Evolutionary conservation across 2,113 vertebrate species (phyloP).

Genomic region (Rhinolophus ferrumequinum): DNA sequence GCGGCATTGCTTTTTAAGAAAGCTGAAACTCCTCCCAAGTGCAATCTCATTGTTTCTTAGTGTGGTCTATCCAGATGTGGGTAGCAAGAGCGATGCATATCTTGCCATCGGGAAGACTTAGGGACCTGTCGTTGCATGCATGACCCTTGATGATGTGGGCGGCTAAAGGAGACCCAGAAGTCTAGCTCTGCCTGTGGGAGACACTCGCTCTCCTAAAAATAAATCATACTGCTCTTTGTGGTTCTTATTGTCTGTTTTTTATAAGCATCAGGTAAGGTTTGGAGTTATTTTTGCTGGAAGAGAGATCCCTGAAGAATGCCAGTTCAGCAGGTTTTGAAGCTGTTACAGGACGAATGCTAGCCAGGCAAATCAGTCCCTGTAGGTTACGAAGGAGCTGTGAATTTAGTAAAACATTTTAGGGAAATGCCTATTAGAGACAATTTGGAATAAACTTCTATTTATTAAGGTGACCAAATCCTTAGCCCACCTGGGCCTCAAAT

Average conservation of each 20-base stretch:
- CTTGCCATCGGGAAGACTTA: not conserved
- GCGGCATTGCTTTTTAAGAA: not conserved
- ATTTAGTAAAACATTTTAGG: not conserved
- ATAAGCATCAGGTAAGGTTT: not conserved
- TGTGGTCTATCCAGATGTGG: not conserved
- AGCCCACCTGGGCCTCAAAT: conserved; percentile 1
- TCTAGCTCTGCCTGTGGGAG: not conserved
- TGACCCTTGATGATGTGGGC: not conserved
- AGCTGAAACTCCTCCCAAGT: not conserved
- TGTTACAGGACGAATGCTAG: not conserved
- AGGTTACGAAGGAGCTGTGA: not conserved
- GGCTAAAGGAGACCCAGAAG: not conserved
- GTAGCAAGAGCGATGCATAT: not conserved
- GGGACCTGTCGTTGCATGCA: not conserved
- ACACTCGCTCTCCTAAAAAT: not conserved
- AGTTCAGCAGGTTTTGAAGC: not conserved
- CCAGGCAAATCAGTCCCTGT: not conserved
- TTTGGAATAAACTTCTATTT: not conserved
- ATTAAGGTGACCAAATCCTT: not conserved
- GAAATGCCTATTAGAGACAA: not conserved
- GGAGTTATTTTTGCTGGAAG: conserved; percentile 4
- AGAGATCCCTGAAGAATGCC: not conserved
- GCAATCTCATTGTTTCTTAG: not conserved
- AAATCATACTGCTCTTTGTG: not conserved
- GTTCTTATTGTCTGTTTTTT: conserved; percentile 7